Base-by-base conservation (phyloP, 1,140 invertebrate species). In the Drosophila fuyamai region DNA sequence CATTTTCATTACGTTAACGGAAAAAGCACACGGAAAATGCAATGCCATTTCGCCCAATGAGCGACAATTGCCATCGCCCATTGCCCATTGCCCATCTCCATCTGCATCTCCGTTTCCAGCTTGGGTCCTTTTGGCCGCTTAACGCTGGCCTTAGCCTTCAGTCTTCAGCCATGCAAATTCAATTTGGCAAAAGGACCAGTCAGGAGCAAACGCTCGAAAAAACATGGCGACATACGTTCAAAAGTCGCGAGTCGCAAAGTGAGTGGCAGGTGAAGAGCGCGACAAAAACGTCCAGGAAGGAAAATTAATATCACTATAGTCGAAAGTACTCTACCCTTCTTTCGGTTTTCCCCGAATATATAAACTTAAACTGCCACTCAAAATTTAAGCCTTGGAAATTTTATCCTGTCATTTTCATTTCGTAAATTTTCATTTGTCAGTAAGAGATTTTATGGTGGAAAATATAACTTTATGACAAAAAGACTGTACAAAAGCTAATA, bases 91-190 rank as follows among this genome's bases (percentile, higher is more conserved):
- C 41, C 23, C 23, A 23, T 32, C 29, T 8, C 29, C 29, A 10
- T 8, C 27, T 43, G 44, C 56, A 9, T 36, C 40, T 62, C 57
- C 67, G 12, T 12, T 43, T 41, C 40, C 50, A 46, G 51, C 41
- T 38, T 29, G 53, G 8, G 43, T 68, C 56, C 38, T 67, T 51
- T 23, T 57, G 55, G 29, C 58, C 14, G 70, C 71, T 77, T 75
- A 66, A 66, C 75, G 35, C 60, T 60, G 83, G 71, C 61, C 83
- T 82, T 79, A 76, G 83, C 83, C 71, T 68, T 70, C 57, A 73
- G 83, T 66, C 67, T 68, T 70, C 57, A 73, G 83, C 71, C 67
- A 88, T 82, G 79, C 79, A 88, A 86, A 86, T 86, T 86, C 84
- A 86, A 86, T 86, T 86, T 88, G 76, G 76, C 46, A 59, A 67